Conservation (phyloP, 2,797 vertebrate species). For the Muscicapa comitata region DNA sequence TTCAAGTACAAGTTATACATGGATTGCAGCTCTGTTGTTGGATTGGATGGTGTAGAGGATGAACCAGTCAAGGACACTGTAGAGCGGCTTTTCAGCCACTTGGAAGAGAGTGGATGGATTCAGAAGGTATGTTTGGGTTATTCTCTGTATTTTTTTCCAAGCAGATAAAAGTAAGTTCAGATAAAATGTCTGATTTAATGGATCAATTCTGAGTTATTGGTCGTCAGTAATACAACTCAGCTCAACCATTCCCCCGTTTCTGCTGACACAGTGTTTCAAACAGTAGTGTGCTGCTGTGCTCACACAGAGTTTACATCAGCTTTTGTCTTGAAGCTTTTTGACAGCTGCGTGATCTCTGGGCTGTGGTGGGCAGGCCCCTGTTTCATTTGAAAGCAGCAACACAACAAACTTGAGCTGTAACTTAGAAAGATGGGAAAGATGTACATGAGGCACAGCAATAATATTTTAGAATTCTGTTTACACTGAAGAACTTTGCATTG, state of each 20-base stretch:
- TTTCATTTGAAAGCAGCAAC: background rate
- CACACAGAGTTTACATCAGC: background rate
- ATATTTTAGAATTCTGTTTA: background rate
- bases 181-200: background rate
- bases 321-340: background rate
- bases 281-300: background rate
- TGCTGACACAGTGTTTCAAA: background rate
- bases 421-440: background rate
- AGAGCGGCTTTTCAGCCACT: conserved; percentile 70
- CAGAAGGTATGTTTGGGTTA: conserved; percentile 65
- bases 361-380: background rate
- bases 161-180: background rate
- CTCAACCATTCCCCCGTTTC: background rate
- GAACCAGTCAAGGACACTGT: conserved; percentile 81
- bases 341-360: background rate
- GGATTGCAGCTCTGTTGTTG: conserved; percentile 66
- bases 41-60: conserved; percentile 31
- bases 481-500: background rate
- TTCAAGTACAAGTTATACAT: conserved; percentile 84
- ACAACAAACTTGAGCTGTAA: background rate
- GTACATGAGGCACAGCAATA: background rate
- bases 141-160: background rate
- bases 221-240: background rate
- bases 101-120: conserved; percentile 78
- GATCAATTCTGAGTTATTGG: background rate